phyloP scores from a whole-genome alignment of 1,140 invertebrate species.

The Andrena cerasifolii region DNA sequence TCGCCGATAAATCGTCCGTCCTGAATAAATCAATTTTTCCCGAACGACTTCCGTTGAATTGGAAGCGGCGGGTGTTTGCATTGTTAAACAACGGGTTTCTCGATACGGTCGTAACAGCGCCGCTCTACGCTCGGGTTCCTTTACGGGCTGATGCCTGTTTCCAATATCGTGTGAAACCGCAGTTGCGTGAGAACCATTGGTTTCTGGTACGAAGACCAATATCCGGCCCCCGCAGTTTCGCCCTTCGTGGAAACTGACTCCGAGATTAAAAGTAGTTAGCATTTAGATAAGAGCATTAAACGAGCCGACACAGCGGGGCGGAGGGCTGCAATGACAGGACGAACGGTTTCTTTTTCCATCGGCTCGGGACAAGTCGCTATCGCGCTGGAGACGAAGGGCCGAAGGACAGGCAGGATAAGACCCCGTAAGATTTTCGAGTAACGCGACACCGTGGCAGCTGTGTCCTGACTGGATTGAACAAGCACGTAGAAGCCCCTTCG shows the following conservation, averaged over 20 bases:
- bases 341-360: not conserved
- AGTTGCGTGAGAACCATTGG: slow-evolving; percentile 53
- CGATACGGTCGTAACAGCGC: slow-evolving; percentile 19
- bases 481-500: not conserved
- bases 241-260: slow-evolving; percentile 26
- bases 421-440: slow-evolving; percentile 56
- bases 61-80: slow-evolving; percentile 38
- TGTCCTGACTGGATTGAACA: slow-evolving; percentile 38
- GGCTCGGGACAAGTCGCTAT: not conserved
- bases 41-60: slow-evolving; percentile 24
- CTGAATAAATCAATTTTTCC: slow-evolving; percentile 53
- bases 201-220: slow-evolving; percentile 49
- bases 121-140: slow-evolving; percentile 10
- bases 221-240: slow-evolving; percentile 39
- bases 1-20: slow-evolving; percentile 25
- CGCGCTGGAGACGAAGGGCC: not conserved
- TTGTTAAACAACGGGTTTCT: slow-evolving; percentile 36
- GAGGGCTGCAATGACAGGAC: not conserved
- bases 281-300: slow-evolving; percentile 69
- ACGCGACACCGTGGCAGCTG: slow-evolving; percentile 68
- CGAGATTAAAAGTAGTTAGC: slow-evolving; percentile 66
- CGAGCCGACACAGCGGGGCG: slow-evolving; percentile 1
- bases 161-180: slow-evolving; percentile 36
- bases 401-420: slow-evolving; percentile 44
- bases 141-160: slow-evolving; percentile 27